phyloP scores from a whole-genome alignment of 2,113 vertebrate species.

The Leptodactylus fuscus region DNA sequence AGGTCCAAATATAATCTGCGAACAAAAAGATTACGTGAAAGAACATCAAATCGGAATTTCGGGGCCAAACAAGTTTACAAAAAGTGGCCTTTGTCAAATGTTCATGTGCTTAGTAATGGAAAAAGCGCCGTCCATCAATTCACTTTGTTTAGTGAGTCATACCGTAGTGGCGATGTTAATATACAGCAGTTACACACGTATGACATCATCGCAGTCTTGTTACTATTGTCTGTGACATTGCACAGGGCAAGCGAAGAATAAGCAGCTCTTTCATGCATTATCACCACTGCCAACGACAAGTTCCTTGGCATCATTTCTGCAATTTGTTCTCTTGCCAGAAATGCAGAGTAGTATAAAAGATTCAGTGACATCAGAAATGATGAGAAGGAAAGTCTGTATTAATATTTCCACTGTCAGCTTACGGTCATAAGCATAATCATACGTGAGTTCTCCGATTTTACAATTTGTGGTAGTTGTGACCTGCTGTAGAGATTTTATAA shows the following conservation, averaged over 20 bases:
- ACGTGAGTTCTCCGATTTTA: neutral
- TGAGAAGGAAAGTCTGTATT: neutral
- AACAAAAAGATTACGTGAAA: neutral
- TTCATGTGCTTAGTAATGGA: constrained; percentile 52
- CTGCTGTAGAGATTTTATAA: no score
- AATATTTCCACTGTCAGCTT: neutral
- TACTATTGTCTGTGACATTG: constrained; percentile 48
- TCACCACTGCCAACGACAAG: neutral
- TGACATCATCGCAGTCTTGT: constrained; percentile 38
- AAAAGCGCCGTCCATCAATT: constrained; percentile 31
- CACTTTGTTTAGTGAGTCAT: constrained; percentile 39
- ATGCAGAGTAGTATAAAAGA: neutral
- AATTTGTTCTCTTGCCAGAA: neutral
- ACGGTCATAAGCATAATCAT: neutral
- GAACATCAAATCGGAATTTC: constrained; percentile 11
- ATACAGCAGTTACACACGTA: neutral
- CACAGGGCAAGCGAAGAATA: constrained; percentile 26
- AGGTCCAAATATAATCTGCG: neutral
- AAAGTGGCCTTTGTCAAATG: neutral
- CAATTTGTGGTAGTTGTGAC: neutral
- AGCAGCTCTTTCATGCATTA: constrained; percentile 30
- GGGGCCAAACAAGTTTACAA: constrained; percentile 27
- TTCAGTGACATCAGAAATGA: neutral
- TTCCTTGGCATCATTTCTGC: neutral
- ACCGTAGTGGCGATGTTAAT: constrained; percentile 12